Percentiles rank a stretch among this genome's conserved stretches.
These are phyloP conservation scores for Cylindroiulus punctatus DNA, from an alignment of 2,888 invertebrate genomes.

Conservation along the genomic window DNA sequence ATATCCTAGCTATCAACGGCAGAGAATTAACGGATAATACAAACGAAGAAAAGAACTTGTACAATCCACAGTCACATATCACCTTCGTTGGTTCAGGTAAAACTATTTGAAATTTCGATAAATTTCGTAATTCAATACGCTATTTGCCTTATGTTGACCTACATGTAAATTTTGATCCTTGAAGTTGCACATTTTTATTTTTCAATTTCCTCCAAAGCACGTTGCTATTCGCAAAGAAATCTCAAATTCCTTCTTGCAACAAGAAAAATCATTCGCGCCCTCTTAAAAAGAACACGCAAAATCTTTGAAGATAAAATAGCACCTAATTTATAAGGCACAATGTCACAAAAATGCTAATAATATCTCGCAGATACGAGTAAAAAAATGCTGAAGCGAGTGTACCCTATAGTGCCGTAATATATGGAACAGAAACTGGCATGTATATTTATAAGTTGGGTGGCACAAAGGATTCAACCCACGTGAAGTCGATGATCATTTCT, in stretches of 20 bases:
- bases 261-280: background rate
- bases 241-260: background rate
- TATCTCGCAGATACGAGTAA: constrained; percentile 5
- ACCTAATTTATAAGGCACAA: constrained; percentile 39
- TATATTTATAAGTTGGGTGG: constrained; percentile 35
- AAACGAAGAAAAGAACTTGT: too few relatives aligned
- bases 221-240: background rate
- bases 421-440: background rate
- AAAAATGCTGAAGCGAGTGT: background rate
- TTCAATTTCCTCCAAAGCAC: background rate
- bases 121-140: too few relatives aligned
- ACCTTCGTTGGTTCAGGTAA: too few relatives aligned
- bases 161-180: too few relatives aligned
- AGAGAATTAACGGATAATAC: too few relatives aligned
- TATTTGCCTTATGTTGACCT: too few relatives aligned
- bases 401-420: background rate
- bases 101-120: too few relatives aligned
- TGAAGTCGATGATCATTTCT: constrained; percentile 36
- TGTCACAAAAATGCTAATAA: constrained; percentile 34
- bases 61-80: too few relatives aligned
- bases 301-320: constrained; percentile 15
- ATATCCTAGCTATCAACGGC: background rate
- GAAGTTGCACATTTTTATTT: too few relatives aligned
- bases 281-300: background rate
- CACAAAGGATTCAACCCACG: constrained; percentile 30